These are phyloP conservation scores for Ceratosolen solmsi DNA, from an alignment of 1,140 invertebrate genomes.

Conservation along the genomic window DNA sequence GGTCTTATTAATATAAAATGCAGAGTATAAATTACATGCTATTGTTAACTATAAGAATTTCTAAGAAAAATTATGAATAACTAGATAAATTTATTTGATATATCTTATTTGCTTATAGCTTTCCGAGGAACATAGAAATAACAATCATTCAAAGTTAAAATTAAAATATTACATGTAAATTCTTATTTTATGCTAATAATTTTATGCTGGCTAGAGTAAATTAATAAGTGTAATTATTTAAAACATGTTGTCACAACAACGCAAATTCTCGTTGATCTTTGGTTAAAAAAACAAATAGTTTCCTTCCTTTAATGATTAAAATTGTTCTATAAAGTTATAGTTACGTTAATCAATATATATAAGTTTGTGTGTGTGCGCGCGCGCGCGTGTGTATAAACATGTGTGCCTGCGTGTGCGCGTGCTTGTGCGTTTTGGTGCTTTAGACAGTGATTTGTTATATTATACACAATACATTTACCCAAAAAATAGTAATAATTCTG, in stretches of 20 bases:
- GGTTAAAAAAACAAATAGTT: neutral
- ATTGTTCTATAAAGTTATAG: neutral
- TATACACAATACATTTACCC: slow-evolving; percentile 23
- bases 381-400: no score
- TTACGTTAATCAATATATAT: neutral
- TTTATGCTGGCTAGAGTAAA: neutral
- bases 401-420: no score
- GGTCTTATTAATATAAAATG: no score
- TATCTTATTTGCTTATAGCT: neutral
- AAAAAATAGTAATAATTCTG: slow-evolving; percentile 10
- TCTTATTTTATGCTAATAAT: neutral
- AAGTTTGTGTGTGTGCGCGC: no score
- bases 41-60: no score
- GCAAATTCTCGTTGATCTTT: neutral
- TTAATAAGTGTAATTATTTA: neutral
- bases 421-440: no score
- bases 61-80: neutral
- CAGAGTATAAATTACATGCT: no score
- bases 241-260: neutral
- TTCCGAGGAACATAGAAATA: neutral
- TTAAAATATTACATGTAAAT: neutral
- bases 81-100: neutral
- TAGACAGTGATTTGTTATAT: slow-evolving; percentile 31
- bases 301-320: neutral
- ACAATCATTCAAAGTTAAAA: neutral